Evolutionary conservation across 2,113 vertebrate genomes (phyloP).

Genomic region (human): DNA sequence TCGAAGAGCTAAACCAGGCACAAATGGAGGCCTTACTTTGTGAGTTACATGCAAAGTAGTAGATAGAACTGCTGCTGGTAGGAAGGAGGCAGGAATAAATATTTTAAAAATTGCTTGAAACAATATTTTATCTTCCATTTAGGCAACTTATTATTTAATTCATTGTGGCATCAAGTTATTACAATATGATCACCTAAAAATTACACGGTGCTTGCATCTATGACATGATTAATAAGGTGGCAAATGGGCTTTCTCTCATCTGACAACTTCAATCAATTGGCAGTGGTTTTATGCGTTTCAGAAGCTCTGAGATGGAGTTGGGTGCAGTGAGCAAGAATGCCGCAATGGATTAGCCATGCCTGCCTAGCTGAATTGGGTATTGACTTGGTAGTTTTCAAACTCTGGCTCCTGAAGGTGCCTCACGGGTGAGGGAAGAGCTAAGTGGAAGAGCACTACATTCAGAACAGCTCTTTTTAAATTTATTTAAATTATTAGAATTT

Average conservation of each 20-base stretch:
- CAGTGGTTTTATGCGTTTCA: background rate
- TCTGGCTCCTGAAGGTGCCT: background rate
- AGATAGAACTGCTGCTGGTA: background rate
- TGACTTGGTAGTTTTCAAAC: background rate
- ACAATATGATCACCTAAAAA: background rate
- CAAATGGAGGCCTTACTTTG: background rate
- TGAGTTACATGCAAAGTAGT: background rate
- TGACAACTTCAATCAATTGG: background rate
- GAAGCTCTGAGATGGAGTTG: background rate
- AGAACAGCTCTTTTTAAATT: background rate
- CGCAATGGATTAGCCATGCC: background rate
- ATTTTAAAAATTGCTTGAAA: background rate
- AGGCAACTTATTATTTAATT: constrained; percentile 2
- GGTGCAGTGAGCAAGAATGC: background rate
- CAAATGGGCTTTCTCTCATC: constrained; percentile 5
- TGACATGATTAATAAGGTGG: background rate
- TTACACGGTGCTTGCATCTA: background rate
- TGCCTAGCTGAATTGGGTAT: background rate
- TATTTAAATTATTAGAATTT: background rate
- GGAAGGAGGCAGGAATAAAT: background rate
- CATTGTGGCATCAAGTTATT: background rate
- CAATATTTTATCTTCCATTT: background rate
- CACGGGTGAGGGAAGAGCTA: background rate
- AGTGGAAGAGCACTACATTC: background rate
- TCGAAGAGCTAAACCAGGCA: background rate